These are phyloP conservation scores for Netelia virgata DNA, from an alignment of 2,888 invertebrate species.

Conservation along the genomic window DNA sequence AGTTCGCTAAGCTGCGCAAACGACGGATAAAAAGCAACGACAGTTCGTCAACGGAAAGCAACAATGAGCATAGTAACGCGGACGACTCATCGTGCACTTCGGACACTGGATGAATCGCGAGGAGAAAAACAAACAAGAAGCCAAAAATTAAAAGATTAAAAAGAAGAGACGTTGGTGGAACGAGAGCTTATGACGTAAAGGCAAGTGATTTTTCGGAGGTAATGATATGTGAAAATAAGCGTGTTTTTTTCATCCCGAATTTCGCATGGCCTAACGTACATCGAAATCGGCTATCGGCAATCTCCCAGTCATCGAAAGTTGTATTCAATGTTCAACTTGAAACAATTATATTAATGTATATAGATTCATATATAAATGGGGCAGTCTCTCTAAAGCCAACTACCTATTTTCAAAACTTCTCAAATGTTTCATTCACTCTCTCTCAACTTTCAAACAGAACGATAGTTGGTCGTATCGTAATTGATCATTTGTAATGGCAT, in stretches of 20 bases:
- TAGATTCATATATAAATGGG: too few relatives aligned
- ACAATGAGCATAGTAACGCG: constrained; percentile 82
- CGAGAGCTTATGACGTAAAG: neutral
- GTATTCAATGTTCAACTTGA: neutral
- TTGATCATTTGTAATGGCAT: too few relatives aligned
- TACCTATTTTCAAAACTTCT: too few relatives aligned
- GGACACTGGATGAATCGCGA: constrained; percentile 77
- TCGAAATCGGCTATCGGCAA: neutral
- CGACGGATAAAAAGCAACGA: constrained; percentile 83
- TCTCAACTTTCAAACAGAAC: too few relatives aligned
- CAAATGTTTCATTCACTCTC: too few relatives aligned
- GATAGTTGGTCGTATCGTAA: too few relatives aligned
- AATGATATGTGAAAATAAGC: neutral
- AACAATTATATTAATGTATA: neutral
- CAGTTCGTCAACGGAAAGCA: constrained; percentile 84
- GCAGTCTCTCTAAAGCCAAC: too few relatives aligned
- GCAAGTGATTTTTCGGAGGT: constrained; percentile 33
- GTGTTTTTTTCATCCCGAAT: constrained; percentile 1
- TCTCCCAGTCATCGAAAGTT: neutral
- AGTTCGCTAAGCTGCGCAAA: constrained; percentile 83
- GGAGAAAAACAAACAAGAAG: constrained; percentile 4
- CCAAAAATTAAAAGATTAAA: neutral
- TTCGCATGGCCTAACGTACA: constrained; percentile 3
- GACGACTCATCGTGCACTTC: constrained; percentile 83
- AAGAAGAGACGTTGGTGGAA: constrained; percentile 11